Evolutionary conservation across 2,113 vertebrate genomes (phyloP).

Genomic region (Lepus europaeus): DNA sequence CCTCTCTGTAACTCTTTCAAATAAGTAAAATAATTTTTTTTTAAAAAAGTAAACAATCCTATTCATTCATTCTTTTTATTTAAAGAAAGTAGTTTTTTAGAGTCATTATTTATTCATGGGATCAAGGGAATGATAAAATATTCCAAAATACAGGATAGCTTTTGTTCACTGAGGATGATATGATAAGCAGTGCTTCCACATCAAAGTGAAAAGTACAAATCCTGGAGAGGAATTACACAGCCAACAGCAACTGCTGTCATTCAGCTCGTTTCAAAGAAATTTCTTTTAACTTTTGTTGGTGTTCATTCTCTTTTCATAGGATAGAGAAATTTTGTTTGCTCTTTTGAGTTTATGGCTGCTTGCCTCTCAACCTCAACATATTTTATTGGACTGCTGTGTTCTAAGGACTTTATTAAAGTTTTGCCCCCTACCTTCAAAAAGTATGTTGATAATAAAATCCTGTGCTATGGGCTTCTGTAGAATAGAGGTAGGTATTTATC

Average conservation of each 20-base stretch:
- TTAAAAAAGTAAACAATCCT: neutral
- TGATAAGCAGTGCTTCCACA: slow-evolving; percentile 28
- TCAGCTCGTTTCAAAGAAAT: slow-evolving; percentile 20
- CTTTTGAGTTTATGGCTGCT: neutral
- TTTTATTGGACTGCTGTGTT: slow-evolving; percentile 4
- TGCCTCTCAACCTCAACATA: neutral
- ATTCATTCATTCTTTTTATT: slow-evolving; percentile 32
- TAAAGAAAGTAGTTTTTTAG: slow-evolving; percentile 51
- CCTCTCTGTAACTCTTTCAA: too few species aligned
- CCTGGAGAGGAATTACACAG: neutral
- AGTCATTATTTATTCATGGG: slow-evolving; percentile 48
- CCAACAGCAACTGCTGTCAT: neutral
- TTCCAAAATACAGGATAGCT: slow-evolving; percentile 19
- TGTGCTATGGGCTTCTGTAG: neutral
- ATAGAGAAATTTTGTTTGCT: slow-evolving; percentile 12
- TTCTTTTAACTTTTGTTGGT: neutral
- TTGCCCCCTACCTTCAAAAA: too few species aligned
- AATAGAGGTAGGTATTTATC: neutral
- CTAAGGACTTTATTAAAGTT: neutral
- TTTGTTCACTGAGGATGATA: slow-evolving; percentile 13
- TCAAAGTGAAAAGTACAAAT: slow-evolving; percentile 49
- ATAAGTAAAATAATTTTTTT: too few species aligned
- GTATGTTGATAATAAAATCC: neutral
- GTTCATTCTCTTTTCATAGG: neutral
- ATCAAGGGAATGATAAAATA: slow-evolving; percentile 48